Evolutionary conservation across 2,888 invertebrate genomes (phyloP).

Genomic region (Argynnis bischoffii): DNA sequence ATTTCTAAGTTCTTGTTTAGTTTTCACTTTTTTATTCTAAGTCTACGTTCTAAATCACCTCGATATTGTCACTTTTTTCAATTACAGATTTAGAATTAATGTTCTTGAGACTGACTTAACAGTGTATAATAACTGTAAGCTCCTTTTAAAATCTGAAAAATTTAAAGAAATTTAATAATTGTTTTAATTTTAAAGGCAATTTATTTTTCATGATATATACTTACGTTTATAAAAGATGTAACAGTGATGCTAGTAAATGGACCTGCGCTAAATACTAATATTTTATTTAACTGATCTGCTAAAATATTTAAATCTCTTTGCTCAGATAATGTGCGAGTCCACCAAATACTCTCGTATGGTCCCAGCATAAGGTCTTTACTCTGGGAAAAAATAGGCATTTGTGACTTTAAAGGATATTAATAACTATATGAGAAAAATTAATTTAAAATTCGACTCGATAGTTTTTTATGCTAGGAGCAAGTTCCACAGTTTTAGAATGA

Average conservation of each 20-base stretch:
- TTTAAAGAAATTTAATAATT: not conserved
- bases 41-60: not conserved
- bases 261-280: constrained; percentile 64
- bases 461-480: too few relatives aligned
- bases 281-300: constrained; percentile 52
- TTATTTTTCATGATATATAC: constrained; percentile 34
- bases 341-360: constrained; percentile 67
- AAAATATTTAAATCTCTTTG: constrained; percentile 56
- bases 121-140: constrained; percentile 48
- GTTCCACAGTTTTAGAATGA: not conserved
- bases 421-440: too few relatives aligned
- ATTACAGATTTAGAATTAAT: constrained; percentile 6
- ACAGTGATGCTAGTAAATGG: constrained; percentile 64
- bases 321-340: constrained; percentile 42
- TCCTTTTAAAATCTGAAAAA: constrained; percentile 47
- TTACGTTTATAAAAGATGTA: constrained; percentile 64
- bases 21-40: not conserved
- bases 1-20: too few relatives aligned
- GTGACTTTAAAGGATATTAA: too few relatives aligned
- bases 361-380: constrained; percentile 56
- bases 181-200: not conserved
- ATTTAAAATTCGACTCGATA: not conserved
- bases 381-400: constrained; percentile 48
- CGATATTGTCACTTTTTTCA: not conserved
- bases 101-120: constrained; percentile 38